Evolutionary conservation across 2,113 vertebrate genomes (phyloP).

Genomic region (Erythrolamprus reginae): DNA sequence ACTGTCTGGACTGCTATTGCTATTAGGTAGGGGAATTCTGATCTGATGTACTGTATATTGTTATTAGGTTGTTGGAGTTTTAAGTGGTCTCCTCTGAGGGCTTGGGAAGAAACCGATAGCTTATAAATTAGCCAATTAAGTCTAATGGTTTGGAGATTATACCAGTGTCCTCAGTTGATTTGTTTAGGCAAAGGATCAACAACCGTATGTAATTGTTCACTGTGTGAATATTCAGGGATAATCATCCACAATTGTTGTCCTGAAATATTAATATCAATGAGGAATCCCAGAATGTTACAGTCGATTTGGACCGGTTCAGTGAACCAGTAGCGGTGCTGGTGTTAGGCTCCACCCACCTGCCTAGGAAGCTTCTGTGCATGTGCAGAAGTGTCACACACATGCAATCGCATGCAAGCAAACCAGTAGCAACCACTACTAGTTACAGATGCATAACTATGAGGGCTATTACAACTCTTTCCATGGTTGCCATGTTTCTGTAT

Average conservation of each 20-base stretch:
- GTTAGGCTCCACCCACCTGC: too few relatives aligned
- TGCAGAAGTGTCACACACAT: too few relatives aligned
- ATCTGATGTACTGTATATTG: not conserved
- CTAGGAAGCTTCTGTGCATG: too few relatives aligned
- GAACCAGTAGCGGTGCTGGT: too few relatives aligned
- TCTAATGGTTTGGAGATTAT: not conserved
- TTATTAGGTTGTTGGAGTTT: not conserved
- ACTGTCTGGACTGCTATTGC: not conserved
- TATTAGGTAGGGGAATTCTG: not conserved
- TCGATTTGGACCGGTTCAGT: too few relatives aligned
- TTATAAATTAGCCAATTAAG: not conserved
- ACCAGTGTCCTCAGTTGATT: not conserved
- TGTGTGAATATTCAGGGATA: not conserved
- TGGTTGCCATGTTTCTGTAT: not conserved
- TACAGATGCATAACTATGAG: not conserved
- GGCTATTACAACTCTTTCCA: not conserved
- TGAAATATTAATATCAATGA: not conserved
- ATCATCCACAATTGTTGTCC: not conserved
- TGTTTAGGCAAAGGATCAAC: not conserved
- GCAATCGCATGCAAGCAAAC: too few relatives aligned
- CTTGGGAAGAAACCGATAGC: not conserved
- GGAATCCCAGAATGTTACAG: not conserved
- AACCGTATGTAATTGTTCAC: not conserved
- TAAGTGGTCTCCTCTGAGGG: not conserved
- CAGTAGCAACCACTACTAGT: too few relatives aligned